phyloP scores from a whole-genome alignment of 2,113 vertebrate genomes.

The Brachionichthys hirsutus region DNA sequence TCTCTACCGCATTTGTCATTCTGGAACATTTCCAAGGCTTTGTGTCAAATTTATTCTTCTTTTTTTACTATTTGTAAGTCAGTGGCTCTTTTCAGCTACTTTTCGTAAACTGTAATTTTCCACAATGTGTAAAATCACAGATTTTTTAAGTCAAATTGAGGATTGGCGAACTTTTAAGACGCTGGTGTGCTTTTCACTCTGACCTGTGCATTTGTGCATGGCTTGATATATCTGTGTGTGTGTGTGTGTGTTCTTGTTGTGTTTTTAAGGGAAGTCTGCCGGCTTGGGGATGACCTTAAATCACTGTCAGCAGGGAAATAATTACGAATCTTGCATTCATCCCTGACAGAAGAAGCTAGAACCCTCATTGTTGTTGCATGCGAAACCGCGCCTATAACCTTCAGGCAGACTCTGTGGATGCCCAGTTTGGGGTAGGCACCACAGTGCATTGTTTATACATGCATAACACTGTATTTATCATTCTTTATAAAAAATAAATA shows the following conservation, averaged over 20 bases:
- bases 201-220: conserved; percentile 10
- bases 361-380: conserved; percentile 58
- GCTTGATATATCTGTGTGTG: conserved; percentile 2
- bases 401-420: conserved; percentile 42
- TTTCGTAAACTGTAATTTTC: conserved; percentile 26
- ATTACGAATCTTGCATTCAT: conserved; percentile 76
- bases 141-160: conserved; percentile 24
- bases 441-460: conserved; percentile 58
- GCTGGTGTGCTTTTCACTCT: not conserved
- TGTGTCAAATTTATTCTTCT: conserved; percentile 13
- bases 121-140: not conserved
- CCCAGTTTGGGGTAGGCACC: conserved; percentile 39
- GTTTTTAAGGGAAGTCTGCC: conserved; percentile 70
- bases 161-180: conserved; percentile 14
- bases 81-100: conserved; percentile 8
- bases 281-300: conserved; percentile 72
- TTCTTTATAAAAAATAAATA: conserved; percentile 46
- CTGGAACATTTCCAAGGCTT: conserved; percentile 23
- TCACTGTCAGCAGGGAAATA: conserved; percentile 79
- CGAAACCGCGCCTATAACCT: conserved; percentile 34
- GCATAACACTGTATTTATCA: conserved; percentile 54
- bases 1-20: conserved; percentile 13
- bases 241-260: conserved; percentile 26
- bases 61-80: too few relatives aligned
- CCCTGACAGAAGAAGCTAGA: conserved; percentile 55